phyloP scores from a whole-genome alignment of 2,113 vertebrate genomes.

The Vidua macroura region DNA sequence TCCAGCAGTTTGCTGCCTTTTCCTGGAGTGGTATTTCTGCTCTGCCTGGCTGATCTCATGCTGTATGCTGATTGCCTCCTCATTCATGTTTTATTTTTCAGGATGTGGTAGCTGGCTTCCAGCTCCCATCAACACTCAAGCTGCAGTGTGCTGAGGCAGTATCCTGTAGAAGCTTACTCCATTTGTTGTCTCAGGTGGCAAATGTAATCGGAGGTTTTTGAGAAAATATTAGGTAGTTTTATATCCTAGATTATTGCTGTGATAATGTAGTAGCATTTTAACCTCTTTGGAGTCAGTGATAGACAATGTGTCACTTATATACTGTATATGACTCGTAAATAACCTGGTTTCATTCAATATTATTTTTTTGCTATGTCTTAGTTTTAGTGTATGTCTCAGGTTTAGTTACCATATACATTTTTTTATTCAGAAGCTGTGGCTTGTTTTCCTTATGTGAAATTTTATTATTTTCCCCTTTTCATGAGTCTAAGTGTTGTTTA shows the following conservation, averaged over 20 bases:
- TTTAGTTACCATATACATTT: neutral
- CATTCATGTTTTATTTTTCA: conserved; percentile 1
- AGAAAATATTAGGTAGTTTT: neutral
- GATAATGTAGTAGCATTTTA: neutral
- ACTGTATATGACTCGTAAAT: neutral
- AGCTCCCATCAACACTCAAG: neutral
- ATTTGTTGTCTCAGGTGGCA: conserved; percentile 5
- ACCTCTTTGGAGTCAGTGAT: neutral
- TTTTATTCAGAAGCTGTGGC: neutral
- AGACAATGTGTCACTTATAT: neutral
- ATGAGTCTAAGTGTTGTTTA: neutral
- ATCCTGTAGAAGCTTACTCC: neutral
- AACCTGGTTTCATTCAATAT: neutral
- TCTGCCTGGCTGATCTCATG: neutral
- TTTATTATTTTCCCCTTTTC: neutral
- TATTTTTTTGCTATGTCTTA: neutral
- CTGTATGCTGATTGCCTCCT: neutral
- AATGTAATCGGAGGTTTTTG: neutral
- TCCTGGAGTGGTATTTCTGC: neutral
- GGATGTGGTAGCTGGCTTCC: conserved; percentile 29
- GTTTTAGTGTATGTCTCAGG: neutral
- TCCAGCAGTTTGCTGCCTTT: neutral
- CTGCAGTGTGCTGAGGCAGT: neutral
- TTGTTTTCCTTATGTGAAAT: neutral
- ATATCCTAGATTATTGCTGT: neutral